Evolutionary conservation across 2,797 vertebrate genomes (phyloP).

Genomic region (Brachyalestes nurse): DNA sequence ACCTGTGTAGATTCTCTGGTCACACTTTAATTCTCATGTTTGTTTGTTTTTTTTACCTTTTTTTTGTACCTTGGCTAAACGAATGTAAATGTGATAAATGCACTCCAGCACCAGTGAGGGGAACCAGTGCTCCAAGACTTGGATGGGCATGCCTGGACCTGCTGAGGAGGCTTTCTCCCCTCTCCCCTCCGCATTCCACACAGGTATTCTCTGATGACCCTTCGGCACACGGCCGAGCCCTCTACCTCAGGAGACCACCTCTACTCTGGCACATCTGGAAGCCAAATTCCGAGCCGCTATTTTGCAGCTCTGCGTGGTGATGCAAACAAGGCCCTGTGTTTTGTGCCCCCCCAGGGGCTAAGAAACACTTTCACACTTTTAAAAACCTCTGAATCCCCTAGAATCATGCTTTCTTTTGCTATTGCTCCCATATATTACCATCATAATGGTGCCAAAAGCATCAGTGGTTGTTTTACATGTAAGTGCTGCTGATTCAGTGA

Average conservation of each 20-base stretch:
- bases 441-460: not conserved
- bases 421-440: not conserved
- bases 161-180: constrained; percentile 26
- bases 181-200: constrained; percentile 56
- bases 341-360: constrained; percentile 40
- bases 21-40: not conserved
- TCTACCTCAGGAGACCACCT: constrained; percentile 63
- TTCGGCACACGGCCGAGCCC: constrained; percentile 40
- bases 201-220: constrained; percentile 60
- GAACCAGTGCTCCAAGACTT: constrained; percentile 27
- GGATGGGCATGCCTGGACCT: constrained; percentile 37
- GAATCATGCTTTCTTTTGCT: not conserved
- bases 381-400: constrained; percentile 9
- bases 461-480: not conserved
- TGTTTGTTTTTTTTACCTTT: too few species aligned
- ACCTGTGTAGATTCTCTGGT: not conserved
- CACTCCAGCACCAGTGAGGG: not conserved
- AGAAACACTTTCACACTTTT: constrained; percentile 48
- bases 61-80: not conserved
- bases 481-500: not conserved
- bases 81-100: not conserved
- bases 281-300: constrained; percentile 69
- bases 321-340: constrained; percentile 61
- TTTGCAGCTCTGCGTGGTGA: constrained; percentile 59
- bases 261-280: constrained; percentile 76